Conservation (phyloP, 2,888 invertebrate genomes). For the Lasioglossum zephyrum region DNA sequence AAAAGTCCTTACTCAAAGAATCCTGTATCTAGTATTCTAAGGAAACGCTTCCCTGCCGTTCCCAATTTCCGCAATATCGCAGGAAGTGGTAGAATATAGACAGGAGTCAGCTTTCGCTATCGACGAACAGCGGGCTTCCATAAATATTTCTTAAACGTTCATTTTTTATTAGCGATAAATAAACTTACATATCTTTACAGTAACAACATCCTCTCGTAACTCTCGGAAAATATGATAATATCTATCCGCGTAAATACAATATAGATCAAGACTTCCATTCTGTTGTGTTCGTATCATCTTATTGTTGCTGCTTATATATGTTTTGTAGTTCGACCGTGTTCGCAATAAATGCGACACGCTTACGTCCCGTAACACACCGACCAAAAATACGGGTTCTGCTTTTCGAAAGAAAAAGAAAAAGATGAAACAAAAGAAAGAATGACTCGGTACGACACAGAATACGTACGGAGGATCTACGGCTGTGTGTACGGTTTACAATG, state of each 20-base stretch:
- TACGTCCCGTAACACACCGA: slow-evolving; percentile 23
- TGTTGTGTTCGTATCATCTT: slow-evolving; percentile 25
- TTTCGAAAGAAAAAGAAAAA: not conserved
- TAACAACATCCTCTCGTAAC: slow-evolving; percentile 83
- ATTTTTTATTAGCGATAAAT: slow-evolving; percentile 84
- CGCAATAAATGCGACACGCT: slow-evolving; percentile 3
- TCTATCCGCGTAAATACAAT: slow-evolving; percentile 79
- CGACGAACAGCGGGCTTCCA: not conserved
- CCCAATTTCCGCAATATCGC: not conserved
- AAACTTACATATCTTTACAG: slow-evolving; percentile 84
- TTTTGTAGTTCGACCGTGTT: not conserved
- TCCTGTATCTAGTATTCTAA: not conserved
- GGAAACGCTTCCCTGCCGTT: not conserved
- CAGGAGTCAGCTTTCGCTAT: not conserved
- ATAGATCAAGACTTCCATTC: slow-evolving; percentile 64
- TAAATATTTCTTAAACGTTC: slow-evolving; percentile 70
- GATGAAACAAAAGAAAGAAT: slow-evolving; percentile 27
- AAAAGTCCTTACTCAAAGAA: not conserved
- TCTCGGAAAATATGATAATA: slow-evolving; percentile 83
- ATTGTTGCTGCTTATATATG: slow-evolving; percentile 16
- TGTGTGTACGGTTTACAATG: slow-evolving; percentile 42
- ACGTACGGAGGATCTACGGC: slow-evolving; percentile 51
- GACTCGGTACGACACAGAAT: slow-evolving; percentile 58
- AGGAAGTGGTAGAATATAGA: not conserved
- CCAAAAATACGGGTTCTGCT: slow-evolving; percentile 35